Percentiles rank a stretch among this genome's conserved stretches.
Evolutionary conservation across 2,797 vertebrate species (phyloP).

Genomic region (Erethizon dorsatum): DNA sequence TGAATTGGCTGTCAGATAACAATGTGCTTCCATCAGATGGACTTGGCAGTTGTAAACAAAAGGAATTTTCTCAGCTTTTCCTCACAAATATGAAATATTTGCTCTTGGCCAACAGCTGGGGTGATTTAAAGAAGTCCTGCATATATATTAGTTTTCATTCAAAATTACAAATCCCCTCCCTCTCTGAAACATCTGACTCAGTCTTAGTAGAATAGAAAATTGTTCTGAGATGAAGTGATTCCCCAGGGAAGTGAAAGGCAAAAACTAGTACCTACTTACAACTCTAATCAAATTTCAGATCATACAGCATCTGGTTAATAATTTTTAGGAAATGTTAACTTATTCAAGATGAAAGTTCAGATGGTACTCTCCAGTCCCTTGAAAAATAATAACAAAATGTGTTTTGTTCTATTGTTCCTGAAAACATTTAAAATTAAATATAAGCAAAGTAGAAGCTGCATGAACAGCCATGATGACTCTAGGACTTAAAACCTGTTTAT

Average conservation of each 20-base stretch:
- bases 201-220: constrained; percentile 79
- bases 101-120: constrained; percentile 90
- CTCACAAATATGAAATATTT: constrained; percentile 93
- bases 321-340: constrained; percentile 68
- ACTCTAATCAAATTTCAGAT: constrained; percentile 72
- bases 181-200: constrained; percentile 83
- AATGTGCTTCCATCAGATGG: constrained; percentile 91
- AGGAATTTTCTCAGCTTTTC: constrained; percentile 91
- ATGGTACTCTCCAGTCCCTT: constrained; percentile 24
- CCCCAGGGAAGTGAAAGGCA: constrained; percentile 64
- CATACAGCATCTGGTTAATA: constrained; percentile 56
- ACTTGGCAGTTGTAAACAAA: constrained; percentile 92
- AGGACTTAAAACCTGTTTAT: not conserved
- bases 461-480: not conserved
- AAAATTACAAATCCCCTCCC: constrained; percentile 87
- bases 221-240: constrained; percentile 78
- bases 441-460: not conserved
- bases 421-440: constrained; percentile 51
- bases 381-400: constrained; percentile 49
- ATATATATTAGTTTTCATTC: constrained; percentile 89
- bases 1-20: constrained; percentile 93
- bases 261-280: constrained; percentile 68
- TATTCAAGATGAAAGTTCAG: constrained; percentile 66
- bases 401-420: not conserved
- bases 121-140: constrained; percentile 88